Conservation (phyloP, 2,797 vertebrate genomes). For the Danio albolineatus region DNA sequence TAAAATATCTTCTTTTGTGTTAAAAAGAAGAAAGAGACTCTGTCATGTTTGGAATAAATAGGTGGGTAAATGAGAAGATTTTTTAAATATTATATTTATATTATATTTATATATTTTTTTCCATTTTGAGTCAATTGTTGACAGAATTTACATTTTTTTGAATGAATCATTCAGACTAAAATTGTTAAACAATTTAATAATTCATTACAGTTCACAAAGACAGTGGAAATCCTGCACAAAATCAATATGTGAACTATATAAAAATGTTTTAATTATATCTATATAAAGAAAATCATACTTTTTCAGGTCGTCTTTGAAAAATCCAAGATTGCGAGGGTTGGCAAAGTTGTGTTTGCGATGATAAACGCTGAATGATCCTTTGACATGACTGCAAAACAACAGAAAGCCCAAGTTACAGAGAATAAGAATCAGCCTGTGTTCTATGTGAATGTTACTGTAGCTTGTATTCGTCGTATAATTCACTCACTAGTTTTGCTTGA, state of each 20-base stretch:
- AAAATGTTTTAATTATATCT: background rate
- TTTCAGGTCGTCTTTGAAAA: constrained; percentile 69
- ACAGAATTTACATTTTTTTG: no score
- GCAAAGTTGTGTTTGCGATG: constrained; percentile 76
- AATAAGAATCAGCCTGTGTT: background rate
- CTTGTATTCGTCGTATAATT: background rate
- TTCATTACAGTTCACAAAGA: background rate
- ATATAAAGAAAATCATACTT: constrained; percentile 70
- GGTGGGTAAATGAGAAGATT: no score
- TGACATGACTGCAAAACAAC: constrained; percentile 68
- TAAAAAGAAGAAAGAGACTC: no score
- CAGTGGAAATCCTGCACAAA: background rate
- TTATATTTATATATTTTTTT: no score
- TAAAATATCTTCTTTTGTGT: no score
- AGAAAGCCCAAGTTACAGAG: background rate
- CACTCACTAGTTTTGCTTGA: constrained; percentile 64
- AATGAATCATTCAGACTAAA: background rate
- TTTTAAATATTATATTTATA: no score
- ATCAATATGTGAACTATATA: background rate
- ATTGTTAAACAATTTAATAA: no score
- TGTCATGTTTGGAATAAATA: no score
- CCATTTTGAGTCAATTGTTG: no score
- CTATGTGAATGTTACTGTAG: background rate
- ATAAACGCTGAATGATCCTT: constrained; percentile 77
- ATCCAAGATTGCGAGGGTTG: constrained; percentile 78